Evolutionary conservation across 2,888 invertebrate species (phyloP), one percentile per base, ranked within the genome.

Genomic region (Cephus rjabovi): DNA sequence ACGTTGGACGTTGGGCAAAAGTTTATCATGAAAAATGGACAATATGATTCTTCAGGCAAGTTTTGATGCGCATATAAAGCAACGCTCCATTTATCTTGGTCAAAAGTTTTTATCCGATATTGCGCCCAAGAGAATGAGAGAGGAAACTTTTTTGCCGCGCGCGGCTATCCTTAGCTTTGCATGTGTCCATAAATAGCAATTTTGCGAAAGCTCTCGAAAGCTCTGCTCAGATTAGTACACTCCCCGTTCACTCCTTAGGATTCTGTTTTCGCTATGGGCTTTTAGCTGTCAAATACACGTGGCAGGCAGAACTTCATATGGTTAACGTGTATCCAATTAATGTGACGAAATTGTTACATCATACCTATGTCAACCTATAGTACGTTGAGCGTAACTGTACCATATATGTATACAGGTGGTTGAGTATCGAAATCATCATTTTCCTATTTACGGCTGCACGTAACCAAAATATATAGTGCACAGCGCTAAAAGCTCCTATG

Each of bases 81-180:
- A 56, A 73, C 75, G 77, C 15, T 56, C 76, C 81, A 84, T 84
- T 83, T 82, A 84, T 86, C 86, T 83, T 82, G 81, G 77, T 81
- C 82, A 74, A 83, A 84, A 85, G 76, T 86, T 86, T 84, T 83
- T 83, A 84, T 83, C 82, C 83, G 79, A 83, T 83, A 83, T 81
- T 81, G 84, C 73, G 69, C 76, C 69, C 69, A 77, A 76, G 75
- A 76, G 71, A 71, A 79, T 37, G 78, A 76, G 74, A 76, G 71
- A 73, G 79, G 77, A 79, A 75, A 76, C 75, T 34, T 69, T 77
- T 75, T 76, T 74, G 71, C 33, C 71, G 71, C 31, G 70, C 70
- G 71, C 15, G 71, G 71, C 71, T 71, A 9, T 23, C 23, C 56
- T 56, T 56, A 2, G 56, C 56, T 56, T 56, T 56, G 56, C 79